These are phyloP conservation scores for Rotaria sp. DNA, from an alignment of 2,888 invertebrate species.

Conservation along the genomic window DNA sequence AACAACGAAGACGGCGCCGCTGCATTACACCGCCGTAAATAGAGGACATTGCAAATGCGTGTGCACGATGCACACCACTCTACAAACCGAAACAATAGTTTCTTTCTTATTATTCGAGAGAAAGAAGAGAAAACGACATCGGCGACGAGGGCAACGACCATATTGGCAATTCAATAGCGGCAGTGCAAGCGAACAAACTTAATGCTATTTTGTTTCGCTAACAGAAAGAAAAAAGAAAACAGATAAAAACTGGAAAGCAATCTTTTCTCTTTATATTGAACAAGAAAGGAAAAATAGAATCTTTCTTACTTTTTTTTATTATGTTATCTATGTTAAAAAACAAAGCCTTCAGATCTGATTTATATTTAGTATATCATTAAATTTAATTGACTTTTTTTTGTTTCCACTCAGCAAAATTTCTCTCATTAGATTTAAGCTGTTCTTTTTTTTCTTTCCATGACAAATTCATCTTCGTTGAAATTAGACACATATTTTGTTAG, in stretches of 20 bases:
- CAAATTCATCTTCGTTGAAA: too few relatives aligned
- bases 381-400: background rate
- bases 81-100: background rate
- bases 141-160: background rate
- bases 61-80: background rate
- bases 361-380: background rate
- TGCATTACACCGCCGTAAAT: background rate
- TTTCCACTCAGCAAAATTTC: too few relatives aligned
- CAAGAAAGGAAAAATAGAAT: background rate
- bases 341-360: background rate
- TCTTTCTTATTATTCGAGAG: background rate
- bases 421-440: too few relatives aligned
- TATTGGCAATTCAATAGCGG: background rate
- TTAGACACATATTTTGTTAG: too few relatives aligned
- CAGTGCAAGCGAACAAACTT: background rate
- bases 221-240: background rate
- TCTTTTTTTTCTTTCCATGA: too few relatives aligned
- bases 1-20: constrained; percentile 3
- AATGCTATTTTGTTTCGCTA: background rate
- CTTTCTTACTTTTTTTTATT: background rate
- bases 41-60: background rate
- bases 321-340: background rate
- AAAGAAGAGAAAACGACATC: constrained; percentile 8
- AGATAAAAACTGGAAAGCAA: background rate
- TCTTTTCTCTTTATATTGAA: background rate